Evolutionary conservation across 2,113 vertebrate species (phyloP).

Genomic region (Ptyas mucosa): DNA sequence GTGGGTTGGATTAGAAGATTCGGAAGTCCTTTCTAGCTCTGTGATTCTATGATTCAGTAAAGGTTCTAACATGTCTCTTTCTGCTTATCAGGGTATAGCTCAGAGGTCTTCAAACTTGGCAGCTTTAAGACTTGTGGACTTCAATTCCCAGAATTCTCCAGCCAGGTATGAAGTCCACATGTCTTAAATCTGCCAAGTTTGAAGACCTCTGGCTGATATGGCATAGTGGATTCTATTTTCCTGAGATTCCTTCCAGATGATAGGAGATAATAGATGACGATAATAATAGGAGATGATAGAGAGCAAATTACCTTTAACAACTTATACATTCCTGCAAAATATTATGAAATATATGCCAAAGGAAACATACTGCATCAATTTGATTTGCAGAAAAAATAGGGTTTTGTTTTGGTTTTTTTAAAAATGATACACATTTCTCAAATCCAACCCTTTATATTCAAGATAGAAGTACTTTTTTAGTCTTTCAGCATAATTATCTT

Average conservation of each 20-base stretch:
- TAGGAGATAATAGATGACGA: too few species aligned
- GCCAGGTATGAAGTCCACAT: too few species aligned
- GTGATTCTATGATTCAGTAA: background rate
- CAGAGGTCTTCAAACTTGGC: too few species aligned
- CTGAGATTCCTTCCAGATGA: background rate
- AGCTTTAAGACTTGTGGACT: too few species aligned
- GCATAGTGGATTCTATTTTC: background rate
- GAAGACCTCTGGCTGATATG: background rate
- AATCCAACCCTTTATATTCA: background rate
- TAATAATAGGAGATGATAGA: background rate
- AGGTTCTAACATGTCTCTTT: background rate
- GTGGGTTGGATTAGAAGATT: background rate
- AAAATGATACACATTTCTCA: background rate
- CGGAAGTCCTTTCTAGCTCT: background rate
- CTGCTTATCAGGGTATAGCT: background rate
- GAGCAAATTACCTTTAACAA: background rate
- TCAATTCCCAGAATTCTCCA: too few species aligned
- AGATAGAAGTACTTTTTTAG: background rate
- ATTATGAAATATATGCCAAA: background rate
- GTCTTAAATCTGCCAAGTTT: too few species aligned
- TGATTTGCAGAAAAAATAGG: background rate
- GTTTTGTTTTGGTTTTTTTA: background rate
- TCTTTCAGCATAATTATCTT: background rate
- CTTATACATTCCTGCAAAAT: background rate
- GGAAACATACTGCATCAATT: background rate